phyloP scores from a whole-genome alignment of 1,140 invertebrate species.

The Cecropterus lyciades region DNA sequence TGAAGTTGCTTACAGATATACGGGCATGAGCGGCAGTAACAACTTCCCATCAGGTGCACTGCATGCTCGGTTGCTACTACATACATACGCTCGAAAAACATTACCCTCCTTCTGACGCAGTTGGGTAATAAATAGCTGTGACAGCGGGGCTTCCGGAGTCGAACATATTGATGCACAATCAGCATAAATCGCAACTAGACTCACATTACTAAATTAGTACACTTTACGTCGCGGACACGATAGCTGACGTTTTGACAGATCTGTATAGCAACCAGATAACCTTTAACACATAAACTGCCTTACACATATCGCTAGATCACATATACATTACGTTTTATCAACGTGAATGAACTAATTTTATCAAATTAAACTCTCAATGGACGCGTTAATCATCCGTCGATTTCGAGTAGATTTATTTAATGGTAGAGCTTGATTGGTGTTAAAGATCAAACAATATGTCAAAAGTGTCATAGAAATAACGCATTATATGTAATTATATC shows the following conservation, averaged over 20 bases:
- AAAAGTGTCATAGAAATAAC: conserved; percentile 31
- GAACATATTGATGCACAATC: no score
- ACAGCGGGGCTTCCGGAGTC: no score
- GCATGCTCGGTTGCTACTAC: no score
- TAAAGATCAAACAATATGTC: conserved; percentile 43
- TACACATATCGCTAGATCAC: conserved; percentile 1
- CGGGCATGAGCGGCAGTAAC: no score
- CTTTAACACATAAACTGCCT: conserved; percentile 21
- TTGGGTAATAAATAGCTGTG: no score
- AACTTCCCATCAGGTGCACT: no score
- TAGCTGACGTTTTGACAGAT: conserved; percentile 26
- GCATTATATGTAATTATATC: conserved; percentile 16
- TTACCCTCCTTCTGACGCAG: no score
- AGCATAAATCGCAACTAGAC: no score
- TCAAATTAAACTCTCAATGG: conserved; percentile 34
- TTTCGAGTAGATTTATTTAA: conserved; percentile 19
- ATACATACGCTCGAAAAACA: no score
- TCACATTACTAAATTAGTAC: neutral
- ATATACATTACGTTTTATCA: conserved; percentile 31
- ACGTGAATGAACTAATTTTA: conserved; percentile 23
- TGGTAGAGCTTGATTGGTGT: conserved; percentile 37
- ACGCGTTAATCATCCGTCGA: conserved; percentile 24
- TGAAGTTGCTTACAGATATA: no score
- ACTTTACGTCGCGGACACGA: neutral
- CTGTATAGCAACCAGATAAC: conserved; percentile 30